Percentiles rank a stretch among this genome's conserved stretches.
Evolutionary conservation across 2,888 invertebrate genomes (phyloP).

Genomic region (Pristionchus entomophagus): DNA sequence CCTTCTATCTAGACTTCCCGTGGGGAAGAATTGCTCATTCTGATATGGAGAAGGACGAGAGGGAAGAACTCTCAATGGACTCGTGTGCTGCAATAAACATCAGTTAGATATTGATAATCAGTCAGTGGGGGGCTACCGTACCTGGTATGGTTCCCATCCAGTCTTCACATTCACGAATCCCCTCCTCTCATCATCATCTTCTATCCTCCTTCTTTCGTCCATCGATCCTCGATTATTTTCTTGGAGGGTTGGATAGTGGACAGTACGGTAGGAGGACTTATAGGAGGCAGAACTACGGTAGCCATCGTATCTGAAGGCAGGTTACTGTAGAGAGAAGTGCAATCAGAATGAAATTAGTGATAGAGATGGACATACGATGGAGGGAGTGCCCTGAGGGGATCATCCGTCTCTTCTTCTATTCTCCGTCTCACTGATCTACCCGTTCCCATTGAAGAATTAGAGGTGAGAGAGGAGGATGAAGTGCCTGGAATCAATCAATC

Average conservation of each 20-base stretch:
- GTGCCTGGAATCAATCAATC: conserved; percentile 21
- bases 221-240: no score
- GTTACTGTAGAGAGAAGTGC: neutral
- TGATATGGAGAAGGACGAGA: conserved; percentile 30
- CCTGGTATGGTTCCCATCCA: conserved; percentile 46
- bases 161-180: conserved; percentile 12
- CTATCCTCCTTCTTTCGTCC: neutral
- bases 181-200: conserved; percentile 26
- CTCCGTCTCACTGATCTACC: conserved; percentile 22
- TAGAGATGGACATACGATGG: conserved; percentile 15
- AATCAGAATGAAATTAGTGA: neutral
- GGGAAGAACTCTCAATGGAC: neutral
- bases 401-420: conserved; percentile 19
- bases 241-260: conserved; percentile 73
- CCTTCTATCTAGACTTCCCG: conserved; percentile 45
- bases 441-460: conserved; percentile 44
- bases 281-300: conserved; percentile 71
- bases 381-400: neutral
- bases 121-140: neutral
- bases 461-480: conserved; percentile 41
- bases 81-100: neutral
- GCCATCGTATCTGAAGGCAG: conserved; percentile 63
- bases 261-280: conserved; percentile 71
- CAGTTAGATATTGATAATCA: neutral
- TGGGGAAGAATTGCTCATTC: conserved; percentile 8